A percentile compares a stretch with the other conserved stretches of the same genome.
Conservation (phyloP, 2,888 invertebrate species). For the Lottia scabra region DNA sequence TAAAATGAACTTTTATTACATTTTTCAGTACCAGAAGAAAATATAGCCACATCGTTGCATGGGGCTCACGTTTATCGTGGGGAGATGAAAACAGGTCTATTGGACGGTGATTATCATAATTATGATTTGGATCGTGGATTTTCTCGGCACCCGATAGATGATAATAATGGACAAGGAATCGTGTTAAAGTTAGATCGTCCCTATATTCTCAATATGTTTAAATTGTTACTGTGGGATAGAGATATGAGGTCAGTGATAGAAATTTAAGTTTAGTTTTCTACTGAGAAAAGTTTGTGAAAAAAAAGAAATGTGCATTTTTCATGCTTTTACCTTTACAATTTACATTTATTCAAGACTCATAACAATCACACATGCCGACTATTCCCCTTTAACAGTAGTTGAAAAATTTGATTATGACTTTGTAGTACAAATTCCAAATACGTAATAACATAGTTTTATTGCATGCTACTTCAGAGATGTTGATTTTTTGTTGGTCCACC, state of each 20-base stretch:
- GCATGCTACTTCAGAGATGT: too few relatives aligned
- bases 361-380: too few relatives aligned
- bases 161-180: conserved; percentile 80
- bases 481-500: too few relatives aligned
- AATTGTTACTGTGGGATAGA: conserved; percentile 93
- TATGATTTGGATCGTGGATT: conserved; percentile 84
- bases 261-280: background rate
- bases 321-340: too few relatives aligned
- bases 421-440: too few relatives aligned
- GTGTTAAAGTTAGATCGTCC: conserved; percentile 80
- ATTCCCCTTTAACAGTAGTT: too few relatives aligned
- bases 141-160: conserved; percentile 87
- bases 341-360: too few relatives aligned
- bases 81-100: conserved; percentile 87
- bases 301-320: too few relatives aligned
- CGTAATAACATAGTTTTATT: too few relatives aligned
- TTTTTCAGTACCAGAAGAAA: conserved; percentile 84
- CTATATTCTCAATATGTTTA: conserved; percentile 93
- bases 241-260: conserved; percentile 78
- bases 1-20: too few relatives aligned
- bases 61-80: conserved; percentile 90
- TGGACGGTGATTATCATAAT: conserved; percentile 82
- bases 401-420: too few relatives aligned
- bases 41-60: conserved; percentile 85
- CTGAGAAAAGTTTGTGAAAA: too few relatives aligned